phyloP scores from a whole-genome alignment of 2,888 invertebrate genomes.

The Cartodere bifasciata region DNA sequence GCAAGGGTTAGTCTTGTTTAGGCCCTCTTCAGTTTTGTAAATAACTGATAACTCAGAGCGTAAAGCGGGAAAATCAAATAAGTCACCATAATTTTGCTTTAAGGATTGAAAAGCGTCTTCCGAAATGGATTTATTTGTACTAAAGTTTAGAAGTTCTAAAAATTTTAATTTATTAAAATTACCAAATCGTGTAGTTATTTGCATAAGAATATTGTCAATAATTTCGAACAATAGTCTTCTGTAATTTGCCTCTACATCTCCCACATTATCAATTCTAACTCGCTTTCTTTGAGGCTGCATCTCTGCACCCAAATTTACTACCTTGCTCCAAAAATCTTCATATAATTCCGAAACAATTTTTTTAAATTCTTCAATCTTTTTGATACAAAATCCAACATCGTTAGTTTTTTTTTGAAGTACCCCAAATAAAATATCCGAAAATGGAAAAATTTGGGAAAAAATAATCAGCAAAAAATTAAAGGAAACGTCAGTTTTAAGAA shows the following conservation, averaged over 20 bases:
- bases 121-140: not conserved
- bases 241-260: not conserved
- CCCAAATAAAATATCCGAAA: conserved; percentile 10
- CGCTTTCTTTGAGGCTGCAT: not conserved
- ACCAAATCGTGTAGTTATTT: not conserved
- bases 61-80: not conserved
- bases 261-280: not conserved
- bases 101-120: conserved; percentile 2
- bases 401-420: conserved; percentile 11
- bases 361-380: conserved; percentile 9
- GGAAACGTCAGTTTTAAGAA: conserved; percentile 8
- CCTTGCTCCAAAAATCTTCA: not conserved
- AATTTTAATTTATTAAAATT: conserved; percentile 3
- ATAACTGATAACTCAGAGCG: conserved; percentile 2
- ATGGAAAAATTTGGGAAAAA: conserved; percentile 12
- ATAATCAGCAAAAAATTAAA: conserved; percentile 12
- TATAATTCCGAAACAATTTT: conserved; percentile 1
- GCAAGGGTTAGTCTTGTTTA: not conserved
- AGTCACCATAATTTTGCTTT: not conserved
- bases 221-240: conserved; percentile 4
- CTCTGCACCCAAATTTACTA: not conserved
- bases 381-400: conserved; percentile 9
- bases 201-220: conserved; percentile 2
- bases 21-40: not conserved
- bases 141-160: not conserved